Conservation (phyloP, 2,888 invertebrate species). For the Erannis defoliaria region DNA sequence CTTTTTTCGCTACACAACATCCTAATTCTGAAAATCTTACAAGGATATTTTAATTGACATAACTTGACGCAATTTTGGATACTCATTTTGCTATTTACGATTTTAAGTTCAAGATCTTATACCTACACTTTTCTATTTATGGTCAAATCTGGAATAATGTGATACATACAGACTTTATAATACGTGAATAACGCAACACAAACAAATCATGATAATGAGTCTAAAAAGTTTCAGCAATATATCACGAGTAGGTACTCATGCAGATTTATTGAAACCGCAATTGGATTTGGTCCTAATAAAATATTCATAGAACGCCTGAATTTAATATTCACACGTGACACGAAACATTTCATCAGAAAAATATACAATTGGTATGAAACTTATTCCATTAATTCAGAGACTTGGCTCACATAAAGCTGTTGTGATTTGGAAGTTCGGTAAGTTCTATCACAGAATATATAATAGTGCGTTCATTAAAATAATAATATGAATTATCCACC, state of each 20-base stretch:
- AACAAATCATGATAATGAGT: constrained; percentile 1
- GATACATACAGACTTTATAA: background rate
- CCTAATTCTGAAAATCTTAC: too few species aligned
- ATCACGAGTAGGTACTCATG: constrained; percentile 33
- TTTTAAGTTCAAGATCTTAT: too few species aligned
- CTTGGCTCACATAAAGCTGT: background rate
- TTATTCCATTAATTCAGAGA: constrained; percentile 10
- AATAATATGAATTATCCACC: too few species aligned
- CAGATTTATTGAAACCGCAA: constrained; percentile 42
- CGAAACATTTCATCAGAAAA: constrained; percentile 1
- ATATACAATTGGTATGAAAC: constrained; percentile 34
- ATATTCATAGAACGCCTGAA: constrained; percentile 51
- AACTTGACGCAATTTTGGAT: too few species aligned
- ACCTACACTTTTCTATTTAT: too few species aligned
- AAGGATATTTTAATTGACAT: too few species aligned
- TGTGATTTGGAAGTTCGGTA: too few species aligned
- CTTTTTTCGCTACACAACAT: too few species aligned
- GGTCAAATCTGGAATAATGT: too few species aligned
- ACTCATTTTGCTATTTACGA: too few species aligned
- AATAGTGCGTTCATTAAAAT: too few species aligned
- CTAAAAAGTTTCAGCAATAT: constrained; percentile 1
- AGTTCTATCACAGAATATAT: too few species aligned
- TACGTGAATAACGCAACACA: background rate
- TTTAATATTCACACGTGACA: constrained; percentile 31
- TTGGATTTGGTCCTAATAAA: constrained; percentile 47